Percentiles rank a stretch among this genome's conserved stretches.
These are phyloP conservation scores for Planococcus citri DNA, from an alignment of 1,140 invertebrate species.

Conservation along the genomic window DNA sequence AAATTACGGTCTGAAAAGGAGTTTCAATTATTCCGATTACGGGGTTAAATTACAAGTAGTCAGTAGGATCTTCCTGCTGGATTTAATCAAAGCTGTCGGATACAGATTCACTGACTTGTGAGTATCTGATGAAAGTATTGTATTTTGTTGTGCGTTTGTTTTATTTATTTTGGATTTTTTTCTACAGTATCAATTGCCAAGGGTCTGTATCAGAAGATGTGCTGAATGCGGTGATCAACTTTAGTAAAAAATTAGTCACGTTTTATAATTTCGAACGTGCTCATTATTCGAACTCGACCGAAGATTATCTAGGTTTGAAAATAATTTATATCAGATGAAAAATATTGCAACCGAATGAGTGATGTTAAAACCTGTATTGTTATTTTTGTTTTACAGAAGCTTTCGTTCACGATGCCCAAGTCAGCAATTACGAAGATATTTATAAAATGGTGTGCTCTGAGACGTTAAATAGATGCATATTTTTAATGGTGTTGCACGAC, in stretches of 20 bases:
- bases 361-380: no score
- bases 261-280: not conserved
- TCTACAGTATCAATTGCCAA: not conserved
- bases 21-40: constrained; percentile 10
- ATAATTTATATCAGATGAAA: no score
- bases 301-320: not conserved
- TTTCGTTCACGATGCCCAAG: not conserved
- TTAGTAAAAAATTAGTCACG: constrained; percentile 12
- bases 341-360: no score
- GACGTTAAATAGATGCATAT: constrained; percentile 10
- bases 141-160: not conserved
- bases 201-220: not conserved
- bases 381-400: not conserved
- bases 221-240: not conserved
- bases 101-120: not conserved
- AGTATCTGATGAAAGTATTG: not conserved
- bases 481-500: not conserved
- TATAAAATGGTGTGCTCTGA: not conserved
- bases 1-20: not conserved
- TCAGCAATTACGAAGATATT: not conserved
- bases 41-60: constrained; percentile 10
- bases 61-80: not conserved
- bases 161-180: not conserved
- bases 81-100: constrained; percentile 4
- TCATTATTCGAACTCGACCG: not conserved